These are phyloP conservation scores for Limenitis camilla DNA, from an alignment of 2,888 invertebrate genomes.

Conservation along the genomic window DNA sequence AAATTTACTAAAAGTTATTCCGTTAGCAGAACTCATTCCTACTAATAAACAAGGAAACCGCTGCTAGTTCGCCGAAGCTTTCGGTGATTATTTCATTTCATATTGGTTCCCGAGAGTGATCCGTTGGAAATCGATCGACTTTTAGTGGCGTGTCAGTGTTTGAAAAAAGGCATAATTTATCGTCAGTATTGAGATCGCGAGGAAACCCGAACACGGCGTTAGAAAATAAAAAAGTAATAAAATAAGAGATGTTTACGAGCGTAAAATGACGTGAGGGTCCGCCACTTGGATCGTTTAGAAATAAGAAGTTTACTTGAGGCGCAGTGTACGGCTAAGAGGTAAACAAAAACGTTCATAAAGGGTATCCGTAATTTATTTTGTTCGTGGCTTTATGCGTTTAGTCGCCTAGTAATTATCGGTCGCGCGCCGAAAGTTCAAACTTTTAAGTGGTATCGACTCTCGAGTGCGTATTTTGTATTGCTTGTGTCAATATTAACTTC, in stretches of 20 bases:
- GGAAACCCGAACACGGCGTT: conserved; percentile 67
- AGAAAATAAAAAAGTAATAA: conserved; percentile 73
- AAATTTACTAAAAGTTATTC: conserved; percentile 34
- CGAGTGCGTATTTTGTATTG: conserved; percentile 62
- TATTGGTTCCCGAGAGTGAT: conserved; percentile 68
- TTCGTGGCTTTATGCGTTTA: conserved; percentile 58
- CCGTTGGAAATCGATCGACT: conserved; percentile 74
- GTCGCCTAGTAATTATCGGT: conserved; percentile 65
- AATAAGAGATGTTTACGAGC: conserved; percentile 71
- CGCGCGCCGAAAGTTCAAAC: conserved; percentile 62
- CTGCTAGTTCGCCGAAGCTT: conserved; percentile 61
- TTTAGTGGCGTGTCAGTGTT: conserved; percentile 73
- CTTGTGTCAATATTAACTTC: conserved; percentile 58
- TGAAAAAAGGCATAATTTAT: conserved; percentile 72
- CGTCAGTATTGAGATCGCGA: conserved; percentile 69
- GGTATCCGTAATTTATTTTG: conserved; percentile 62
- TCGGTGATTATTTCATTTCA: conserved; percentile 63
- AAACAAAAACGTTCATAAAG: conserved; percentile 38
- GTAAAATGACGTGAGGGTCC: conserved; percentile 66
- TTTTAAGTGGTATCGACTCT: conserved; percentile 49
- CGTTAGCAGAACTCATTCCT: conserved; percentile 54
- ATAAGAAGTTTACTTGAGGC: conserved; percentile 51
- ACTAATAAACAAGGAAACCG: conserved; percentile 70
- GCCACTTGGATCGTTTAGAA: conserved; percentile 57
- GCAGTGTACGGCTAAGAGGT: conserved; percentile 14